Base-by-base conservation (phyloP, 2,113 vertebrate species). In the Vanacampus margaritifer region DNA sequence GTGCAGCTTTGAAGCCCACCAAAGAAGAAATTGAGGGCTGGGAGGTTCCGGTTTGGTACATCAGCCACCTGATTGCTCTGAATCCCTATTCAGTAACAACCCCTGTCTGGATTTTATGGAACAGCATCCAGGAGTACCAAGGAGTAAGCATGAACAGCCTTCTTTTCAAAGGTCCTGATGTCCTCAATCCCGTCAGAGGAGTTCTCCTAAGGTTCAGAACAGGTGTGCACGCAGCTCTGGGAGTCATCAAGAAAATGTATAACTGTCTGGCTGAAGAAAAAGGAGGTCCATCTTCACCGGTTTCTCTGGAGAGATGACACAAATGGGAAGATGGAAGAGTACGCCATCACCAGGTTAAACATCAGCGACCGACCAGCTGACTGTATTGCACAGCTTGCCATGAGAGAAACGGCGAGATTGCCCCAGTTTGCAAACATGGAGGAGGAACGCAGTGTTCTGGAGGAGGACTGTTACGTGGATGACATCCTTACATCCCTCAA, bases 171-270 rank as follows among this genome's bases (percentile, higher is more conserved):
- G 45, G 63, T 17, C 63, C 67, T 10, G 74, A 79, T 64, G 65
- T 77, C 11, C 43, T 74, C 1, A 79, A 74, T 39, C 71, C 57
- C 2, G 74, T 76, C 16, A 23, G 60, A 57, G 73, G 58, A 46
- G 70, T 73, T 1, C 76, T 76, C 7, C 32, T 78, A 2, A 28
- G 36, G n/a, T 71, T 63, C 24, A 50, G 37, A 32, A 54, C 17
- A 5, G 54, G 53, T 5, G 6, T 23, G 2, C 46, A 66, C 2
- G 43, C 54, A 1, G 43, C 70, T 1, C 21, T 65, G 1, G 71
- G 71, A 9, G 68, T 78, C 14, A 69, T 68, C 9, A 69, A 43
- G 5, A 79, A 82, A 28, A 78, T 75, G 56, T 78, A 78, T 17
- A 77, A 65, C n/a, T 71, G 64, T 2, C 6, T 78, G 72, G 72